Conservation (phyloP, 2,888 invertebrate genomes). For the Erebia aethiops region DNA sequence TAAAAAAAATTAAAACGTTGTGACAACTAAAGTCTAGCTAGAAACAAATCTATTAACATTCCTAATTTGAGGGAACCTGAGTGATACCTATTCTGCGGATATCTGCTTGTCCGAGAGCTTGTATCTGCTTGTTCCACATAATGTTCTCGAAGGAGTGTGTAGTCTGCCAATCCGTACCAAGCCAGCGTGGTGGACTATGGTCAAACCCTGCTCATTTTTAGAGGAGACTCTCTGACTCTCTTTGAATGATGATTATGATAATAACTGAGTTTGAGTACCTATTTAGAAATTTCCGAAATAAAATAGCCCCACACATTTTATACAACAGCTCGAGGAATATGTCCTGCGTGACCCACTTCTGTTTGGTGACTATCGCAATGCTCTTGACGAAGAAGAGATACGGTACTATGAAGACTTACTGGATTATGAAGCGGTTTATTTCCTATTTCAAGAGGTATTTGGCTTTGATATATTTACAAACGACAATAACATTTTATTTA, state of each 20-base stretch:
- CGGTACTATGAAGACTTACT: constrained; percentile 94
- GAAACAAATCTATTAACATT: no score
- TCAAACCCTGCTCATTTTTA: no score
- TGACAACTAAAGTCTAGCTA: no score
- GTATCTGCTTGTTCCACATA: no score
- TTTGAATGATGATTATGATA: neutral
- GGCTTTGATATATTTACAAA: neutral
- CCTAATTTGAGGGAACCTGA: neutral
- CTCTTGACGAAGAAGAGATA: constrained; percentile 89
- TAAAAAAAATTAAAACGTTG: constrained; percentile 35
- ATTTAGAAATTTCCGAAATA: constrained; percentile 1
- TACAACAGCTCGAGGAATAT: constrained; percentile 83
- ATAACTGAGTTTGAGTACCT: neutral
- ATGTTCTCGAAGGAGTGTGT: no score
- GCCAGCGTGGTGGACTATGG: no score
- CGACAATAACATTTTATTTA: neutral
- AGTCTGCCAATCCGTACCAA: no score
- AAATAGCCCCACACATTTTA: constrained; percentile 28
- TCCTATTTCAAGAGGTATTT: constrained; percentile 92
- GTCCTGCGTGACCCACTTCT: constrained; percentile 91
- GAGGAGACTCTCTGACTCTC: no score
- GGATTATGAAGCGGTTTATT: constrained; percentile 95
- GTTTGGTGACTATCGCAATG: constrained; percentile 95
- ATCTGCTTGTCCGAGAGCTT: no score
- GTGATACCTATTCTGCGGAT: no score